phyloP scores from a whole-genome alignment of 2,888 invertebrate genomes.

The Ichneumoninae sp. region DNA sequence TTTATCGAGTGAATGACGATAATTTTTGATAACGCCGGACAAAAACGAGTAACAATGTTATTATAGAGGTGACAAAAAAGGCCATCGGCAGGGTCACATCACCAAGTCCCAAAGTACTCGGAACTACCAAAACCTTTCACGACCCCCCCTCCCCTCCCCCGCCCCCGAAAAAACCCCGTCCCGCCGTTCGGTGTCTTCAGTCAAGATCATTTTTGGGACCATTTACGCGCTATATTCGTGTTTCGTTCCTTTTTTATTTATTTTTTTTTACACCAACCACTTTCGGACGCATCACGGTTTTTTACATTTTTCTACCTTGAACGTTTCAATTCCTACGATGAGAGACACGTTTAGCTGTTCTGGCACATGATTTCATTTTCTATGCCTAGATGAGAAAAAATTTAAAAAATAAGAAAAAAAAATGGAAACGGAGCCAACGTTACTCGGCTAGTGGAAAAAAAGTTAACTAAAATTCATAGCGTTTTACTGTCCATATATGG shows the following conservation, averaged over 20 bases:
- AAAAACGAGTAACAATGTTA: conserved; percentile 25
- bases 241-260: background rate
- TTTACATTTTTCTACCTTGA: conserved; percentile 26
- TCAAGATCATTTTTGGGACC: conserved; percentile 69
- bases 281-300: conserved; percentile 29
- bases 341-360: conserved; percentile 54
- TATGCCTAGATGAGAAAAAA: conserved; percentile 29
- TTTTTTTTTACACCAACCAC: conserved; percentile 12
- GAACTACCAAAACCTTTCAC: conserved; percentile 36
- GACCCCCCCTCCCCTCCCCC: background rate
- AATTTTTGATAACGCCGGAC: conserved; percentile 44
- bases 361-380: conserved; percentile 55
- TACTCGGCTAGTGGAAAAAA: conserved; percentile 39
- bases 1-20: conserved; percentile 50
- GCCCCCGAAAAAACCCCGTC: background rate
- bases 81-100: background rate
- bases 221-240: conserved; percentile 49
- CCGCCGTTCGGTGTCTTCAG: conserved; percentile 65
- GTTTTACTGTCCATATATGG: conserved; percentile 14
- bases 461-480: conserved; percentile 3
- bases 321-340: conserved; percentile 31
- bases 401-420: conserved; percentile 28
- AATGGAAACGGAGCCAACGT: conserved; percentile 29
- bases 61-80: conserved; percentile 26
- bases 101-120: conserved; percentile 16